Evolutionary conservation across 2,797 vertebrate genomes (phyloP).

Genomic region (Hozukius guyotensis): DNA sequence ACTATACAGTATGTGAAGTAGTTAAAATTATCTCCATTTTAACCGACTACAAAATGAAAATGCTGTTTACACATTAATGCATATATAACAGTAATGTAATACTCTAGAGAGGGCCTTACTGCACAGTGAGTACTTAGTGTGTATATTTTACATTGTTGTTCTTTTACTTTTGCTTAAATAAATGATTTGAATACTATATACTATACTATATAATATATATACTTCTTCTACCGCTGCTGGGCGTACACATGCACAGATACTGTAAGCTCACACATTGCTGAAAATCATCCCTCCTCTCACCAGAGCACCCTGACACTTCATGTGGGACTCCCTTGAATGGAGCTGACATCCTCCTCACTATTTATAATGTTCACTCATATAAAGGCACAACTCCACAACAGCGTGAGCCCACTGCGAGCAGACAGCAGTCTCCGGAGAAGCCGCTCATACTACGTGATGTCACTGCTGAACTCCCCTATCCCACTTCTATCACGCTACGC

Average conservation of each 20-base stretch:
- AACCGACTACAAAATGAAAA: too few species aligned
- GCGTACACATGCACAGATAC: conserved; percentile 2
- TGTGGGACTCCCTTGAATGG: conserved; percentile 49
- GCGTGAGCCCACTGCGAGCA: conserved; percentile 49
- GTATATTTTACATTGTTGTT: neutral
- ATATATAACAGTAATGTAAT: neutral
- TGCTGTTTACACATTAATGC: too few species aligned
- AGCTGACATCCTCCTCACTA: conserved; percentile 64
- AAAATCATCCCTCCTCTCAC: conserved; percentile 48
- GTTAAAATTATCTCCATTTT: too few species aligned
- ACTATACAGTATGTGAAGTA: too few species aligned
- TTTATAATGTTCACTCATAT: conserved; percentile 68
- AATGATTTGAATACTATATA: neutral
- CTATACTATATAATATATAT: too few species aligned
- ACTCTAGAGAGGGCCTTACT: neutral
- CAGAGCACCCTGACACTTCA: conserved; percentile 53
- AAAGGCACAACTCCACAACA: conserved; percentile 41
- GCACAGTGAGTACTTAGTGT: neutral
- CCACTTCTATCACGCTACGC: conserved; percentile 35
- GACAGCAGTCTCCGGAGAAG: conserved; percentile 61
- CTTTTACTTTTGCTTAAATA: neutral
- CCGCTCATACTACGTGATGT: conserved; percentile 51
- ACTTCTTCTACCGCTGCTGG: neutral
- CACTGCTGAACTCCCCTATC: conserved; percentile 36
- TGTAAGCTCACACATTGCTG: conserved; percentile 7